A percentile compares a stretch with the other conserved stretches of the same genome.
Evolutionary conservation across 2,888 invertebrate genomes (phyloP).

Genomic region (Apamea monoglypha): DNA sequence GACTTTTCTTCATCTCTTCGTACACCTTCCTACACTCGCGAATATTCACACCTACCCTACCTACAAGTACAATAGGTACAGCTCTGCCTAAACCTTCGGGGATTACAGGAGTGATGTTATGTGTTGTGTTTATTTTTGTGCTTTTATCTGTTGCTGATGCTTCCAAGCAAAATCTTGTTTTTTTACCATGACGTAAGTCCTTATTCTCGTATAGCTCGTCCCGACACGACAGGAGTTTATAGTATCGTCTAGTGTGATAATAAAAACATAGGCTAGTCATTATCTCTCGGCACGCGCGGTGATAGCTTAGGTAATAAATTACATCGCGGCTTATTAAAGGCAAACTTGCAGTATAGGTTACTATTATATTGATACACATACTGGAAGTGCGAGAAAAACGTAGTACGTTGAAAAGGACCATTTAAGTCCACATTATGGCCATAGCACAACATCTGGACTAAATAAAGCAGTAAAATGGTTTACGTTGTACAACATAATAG

Average conservation of each 20-base stretch:
- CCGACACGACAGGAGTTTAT: not conserved
- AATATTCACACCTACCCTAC: no score
- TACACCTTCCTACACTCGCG: no score
- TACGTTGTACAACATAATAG: not conserved
- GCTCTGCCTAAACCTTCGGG: not conserved
- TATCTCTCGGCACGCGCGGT: slow-evolving; percentile 7
- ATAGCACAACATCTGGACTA: not conserved
- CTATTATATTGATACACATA: not conserved
- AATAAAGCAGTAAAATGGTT: not conserved
- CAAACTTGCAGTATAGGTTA: not conserved
- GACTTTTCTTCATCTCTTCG: no score
- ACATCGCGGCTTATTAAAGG: not conserved
- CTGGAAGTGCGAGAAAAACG: not conserved
- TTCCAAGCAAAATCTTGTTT: not conserved
- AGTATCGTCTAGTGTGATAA: slow-evolving; percentile 21
- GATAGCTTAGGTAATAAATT: slow-evolving; percentile 32
- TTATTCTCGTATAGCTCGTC: not conserved
- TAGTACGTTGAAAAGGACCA: not conserved
- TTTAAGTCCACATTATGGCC: not conserved
- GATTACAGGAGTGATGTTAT: not conserved
- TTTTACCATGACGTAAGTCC: not conserved
- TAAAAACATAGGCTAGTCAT: slow-evolving; percentile 23
- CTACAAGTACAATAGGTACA: not conserved
- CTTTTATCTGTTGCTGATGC: not conserved
- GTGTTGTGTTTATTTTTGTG: not conserved